A percentile compares a stretch with the other conserved stretches of the same genome.
Conservation (phyloP, 2,888 invertebrate species). For the Hirtodrosophila duncani region DNA sequence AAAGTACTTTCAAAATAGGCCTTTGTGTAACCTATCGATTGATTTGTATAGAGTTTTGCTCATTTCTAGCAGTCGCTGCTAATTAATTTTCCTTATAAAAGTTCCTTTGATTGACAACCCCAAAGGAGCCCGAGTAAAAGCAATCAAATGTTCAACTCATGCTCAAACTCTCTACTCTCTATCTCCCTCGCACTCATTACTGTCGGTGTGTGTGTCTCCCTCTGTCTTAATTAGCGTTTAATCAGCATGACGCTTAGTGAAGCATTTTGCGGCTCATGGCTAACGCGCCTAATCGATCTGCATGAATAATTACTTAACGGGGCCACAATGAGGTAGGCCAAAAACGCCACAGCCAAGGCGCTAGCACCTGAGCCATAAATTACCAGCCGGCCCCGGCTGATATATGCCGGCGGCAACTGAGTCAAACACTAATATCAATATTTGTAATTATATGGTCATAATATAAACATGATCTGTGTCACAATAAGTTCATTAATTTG, state of each 20-base stretch:
- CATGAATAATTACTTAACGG: conserved; percentile 59
- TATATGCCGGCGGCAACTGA: too few species aligned
- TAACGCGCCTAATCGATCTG: conserved; percentile 54
- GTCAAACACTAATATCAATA: too few species aligned
- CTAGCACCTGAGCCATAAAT: too few species aligned
- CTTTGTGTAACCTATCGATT: conserved; percentile 34
- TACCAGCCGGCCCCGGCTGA: too few species aligned
- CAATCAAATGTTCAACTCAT: neutral
- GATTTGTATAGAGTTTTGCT: conserved; percentile 9
- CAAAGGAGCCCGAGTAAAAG: neutral
- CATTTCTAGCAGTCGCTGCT: conserved; percentile 8
- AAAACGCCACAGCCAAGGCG: neutral
- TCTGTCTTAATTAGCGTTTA: conserved; percentile 52
- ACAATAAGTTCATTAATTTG: too few species aligned
- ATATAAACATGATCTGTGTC: too few species aligned
- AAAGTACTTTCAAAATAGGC: conserved; percentile 23
- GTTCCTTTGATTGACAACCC: conserved; percentile 25
- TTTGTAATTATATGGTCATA: too few species aligned
- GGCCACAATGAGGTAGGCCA: conserved; percentile 3
- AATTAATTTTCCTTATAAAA: conserved; percentile 32
- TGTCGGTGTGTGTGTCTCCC: conserved; percentile 1
- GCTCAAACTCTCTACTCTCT: conserved; percentile 2
- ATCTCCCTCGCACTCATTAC: neutral
- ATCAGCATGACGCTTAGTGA: conserved; percentile 46
- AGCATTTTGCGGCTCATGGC: conserved; percentile 40